Evolutionary conservation across 1,140 invertebrate genomes (phyloP).

Genomic region (Trachymyrmex septentrionalis): DNA sequence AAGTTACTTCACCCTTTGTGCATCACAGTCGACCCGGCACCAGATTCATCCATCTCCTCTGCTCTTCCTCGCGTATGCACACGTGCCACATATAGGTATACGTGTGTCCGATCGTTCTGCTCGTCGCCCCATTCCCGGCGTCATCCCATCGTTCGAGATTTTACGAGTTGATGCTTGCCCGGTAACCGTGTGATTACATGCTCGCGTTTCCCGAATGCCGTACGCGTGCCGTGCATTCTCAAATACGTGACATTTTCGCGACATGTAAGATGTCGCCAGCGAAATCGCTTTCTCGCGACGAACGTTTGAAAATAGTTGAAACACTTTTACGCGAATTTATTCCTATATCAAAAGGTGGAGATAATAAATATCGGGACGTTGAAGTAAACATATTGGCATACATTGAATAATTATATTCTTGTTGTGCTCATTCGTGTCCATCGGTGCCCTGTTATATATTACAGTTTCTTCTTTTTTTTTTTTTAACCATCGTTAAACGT

Average conservation of each 20-base stretch:
- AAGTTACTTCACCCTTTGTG: slow-evolving; percentile 69
- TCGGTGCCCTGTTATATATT: not conserved
- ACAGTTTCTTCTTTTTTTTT: not conserved
- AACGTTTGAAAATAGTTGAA: not conserved
- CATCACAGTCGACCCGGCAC: slow-evolving; percentile 39
- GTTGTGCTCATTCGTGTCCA: not conserved
- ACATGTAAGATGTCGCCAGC: not conserved
- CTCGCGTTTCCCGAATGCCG: slow-evolving; percentile 54
- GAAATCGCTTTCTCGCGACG: not conserved
- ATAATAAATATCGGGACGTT: not conserved
- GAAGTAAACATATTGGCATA: not conserved
- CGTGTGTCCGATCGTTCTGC: slow-evolving; percentile 49
- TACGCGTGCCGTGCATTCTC: slow-evolving; percentile 42
- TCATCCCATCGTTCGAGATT: slow-evolving; percentile 52
- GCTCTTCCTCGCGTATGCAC: slow-evolving; percentile 29
- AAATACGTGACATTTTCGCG: slow-evolving; percentile 23
- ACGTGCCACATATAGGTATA: slow-evolving; percentile 26
- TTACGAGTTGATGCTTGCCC: slow-evolving; percentile 66
- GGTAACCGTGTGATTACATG: slow-evolving; percentile 66
- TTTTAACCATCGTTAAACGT: not conserved
- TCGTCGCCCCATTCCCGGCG: not conserved
- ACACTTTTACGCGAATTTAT: not conserved
- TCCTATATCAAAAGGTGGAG: not conserved
- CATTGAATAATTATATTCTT: too few relatives aligned
- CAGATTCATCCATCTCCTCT: slow-evolving; percentile 59